Conservation (phyloP, 2,797 vertebrate species). For the Rhinophrynus dorsalis region DNA sequence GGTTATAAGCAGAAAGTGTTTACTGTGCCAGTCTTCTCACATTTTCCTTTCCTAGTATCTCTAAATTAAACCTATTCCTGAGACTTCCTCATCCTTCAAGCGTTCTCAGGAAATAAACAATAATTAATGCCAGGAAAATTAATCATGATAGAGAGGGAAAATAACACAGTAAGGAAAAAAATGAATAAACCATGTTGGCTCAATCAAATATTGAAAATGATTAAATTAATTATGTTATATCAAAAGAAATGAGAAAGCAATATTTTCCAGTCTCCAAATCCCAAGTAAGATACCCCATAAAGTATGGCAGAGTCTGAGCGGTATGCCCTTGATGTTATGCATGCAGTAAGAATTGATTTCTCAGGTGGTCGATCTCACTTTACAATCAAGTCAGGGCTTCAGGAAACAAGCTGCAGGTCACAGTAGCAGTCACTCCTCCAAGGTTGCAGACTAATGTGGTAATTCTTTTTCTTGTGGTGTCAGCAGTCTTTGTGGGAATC, state of each 20-base stretch:
- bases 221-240: slow-evolving; percentile 40
- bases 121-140: slow-evolving; percentile 47
- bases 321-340: neutral
- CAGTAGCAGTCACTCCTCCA: slow-evolving; percentile 7
- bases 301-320: neutral
- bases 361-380: slow-evolving; percentile 41
- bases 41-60: slow-evolving; percentile 55
- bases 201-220: slow-evolving; percentile 48
- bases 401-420: neutral
- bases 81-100: neutral
- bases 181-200: slow-evolving; percentile 38
- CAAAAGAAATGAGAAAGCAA: slow-evolving; percentile 8
- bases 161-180: slow-evolving; percentile 12
- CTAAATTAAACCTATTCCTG: slow-evolving; percentile 53
- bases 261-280: slow-evolving; percentile 38
- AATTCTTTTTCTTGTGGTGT: no score
- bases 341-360: slow-evolving; percentile 50
- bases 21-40: slow-evolving; percentile 54
- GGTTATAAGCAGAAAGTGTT: slow-evolving; percentile 55
- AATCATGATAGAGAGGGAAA: neutral
- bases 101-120: slow-evolving; percentile 52
- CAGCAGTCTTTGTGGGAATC: no score
- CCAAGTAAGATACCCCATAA: slow-evolving; percentile 42
- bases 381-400: slow-evolving; percentile 19
- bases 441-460: neutral